Conservation (phyloP, 2,888 invertebrate species). For the Diabrotica balteata region DNA sequence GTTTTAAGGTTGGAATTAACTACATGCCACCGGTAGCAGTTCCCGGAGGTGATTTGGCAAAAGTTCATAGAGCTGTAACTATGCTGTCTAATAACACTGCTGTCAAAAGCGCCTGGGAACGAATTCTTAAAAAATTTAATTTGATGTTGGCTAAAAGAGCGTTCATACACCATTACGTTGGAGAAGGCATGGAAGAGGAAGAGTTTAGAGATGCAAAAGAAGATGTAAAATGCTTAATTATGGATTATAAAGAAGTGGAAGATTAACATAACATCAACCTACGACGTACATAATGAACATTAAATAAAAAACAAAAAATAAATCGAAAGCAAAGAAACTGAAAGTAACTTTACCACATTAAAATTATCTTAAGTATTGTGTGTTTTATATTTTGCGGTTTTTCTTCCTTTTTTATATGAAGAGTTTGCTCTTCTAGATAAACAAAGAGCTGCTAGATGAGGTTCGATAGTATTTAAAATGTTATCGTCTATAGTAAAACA, state of each 20-base stretch:
- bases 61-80: constrained; percentile 76
- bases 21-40: constrained; percentile 79
- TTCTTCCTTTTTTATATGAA: no score
- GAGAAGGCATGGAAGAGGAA: constrained; percentile 76
- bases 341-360: no score
- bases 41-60: constrained; percentile 78
- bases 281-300: no score
- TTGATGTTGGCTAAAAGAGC: constrained; percentile 83
- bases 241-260: constrained; percentile 75
- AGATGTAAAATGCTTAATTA: constrained; percentile 69
- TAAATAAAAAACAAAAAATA: no score
- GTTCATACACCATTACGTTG: constrained; percentile 87
- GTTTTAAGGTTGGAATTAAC: constrained; percentile 72
- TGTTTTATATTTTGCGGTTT: no score
- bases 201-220: constrained; percentile 69
- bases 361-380: no score
- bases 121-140: constrained; percentile 79
- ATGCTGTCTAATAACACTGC: constrained; percentile 87
- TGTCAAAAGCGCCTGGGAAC: constrained; percentile 81
- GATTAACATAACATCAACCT: neutral
- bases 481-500: no score
- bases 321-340: no score
- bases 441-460: no score
- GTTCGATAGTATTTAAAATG: no score
- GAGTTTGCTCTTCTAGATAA: no score